phyloP scores from a whole-genome alignment of 2,113 vertebrate species.

The Elaphurus davidianus region DNA sequence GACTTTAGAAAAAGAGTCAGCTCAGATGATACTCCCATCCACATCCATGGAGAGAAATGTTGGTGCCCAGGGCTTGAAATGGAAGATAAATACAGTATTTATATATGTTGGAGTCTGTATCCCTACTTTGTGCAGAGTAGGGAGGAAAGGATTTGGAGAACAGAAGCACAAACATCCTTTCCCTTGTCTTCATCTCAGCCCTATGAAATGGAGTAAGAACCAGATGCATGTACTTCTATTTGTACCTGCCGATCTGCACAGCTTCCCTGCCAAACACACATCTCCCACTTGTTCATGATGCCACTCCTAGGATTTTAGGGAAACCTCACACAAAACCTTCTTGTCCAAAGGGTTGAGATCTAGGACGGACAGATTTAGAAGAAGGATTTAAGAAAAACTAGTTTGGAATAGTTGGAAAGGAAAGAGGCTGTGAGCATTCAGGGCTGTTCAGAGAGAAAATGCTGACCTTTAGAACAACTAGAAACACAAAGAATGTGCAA shows the following conservation, averaged over 20 bases:
- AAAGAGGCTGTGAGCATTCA: not conserved
- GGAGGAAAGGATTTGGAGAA: not conserved
- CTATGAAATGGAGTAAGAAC: not conserved
- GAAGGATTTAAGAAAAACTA: not conserved
- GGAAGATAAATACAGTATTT: not conserved
- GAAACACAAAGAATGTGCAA: not conserved
- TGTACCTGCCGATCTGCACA: not conserved
- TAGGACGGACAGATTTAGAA: not conserved
- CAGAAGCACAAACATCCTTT: not conserved
- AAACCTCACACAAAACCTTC: not conserved
- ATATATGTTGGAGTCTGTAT: too few species aligned
- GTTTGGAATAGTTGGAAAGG: not conserved
- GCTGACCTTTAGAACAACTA: not conserved
- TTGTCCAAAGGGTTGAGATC: not conserved
- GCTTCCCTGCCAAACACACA: not conserved
- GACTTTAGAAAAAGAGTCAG: constrained; percentile 87
- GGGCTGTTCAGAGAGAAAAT: not conserved
- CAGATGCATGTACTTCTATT: not conserved
- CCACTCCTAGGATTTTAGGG: not conserved
- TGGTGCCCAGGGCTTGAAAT: constrained; percentile 80
- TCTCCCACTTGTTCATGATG: not conserved
- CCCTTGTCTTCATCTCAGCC: not conserved
- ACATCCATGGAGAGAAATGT: constrained; percentile 85
- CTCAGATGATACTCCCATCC: constrained; percentile 83
- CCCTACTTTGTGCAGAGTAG: not conserved